Evolutionary conservation across 1,140 invertebrate genomes (phyloP).

Genomic region (Solenopsis invicta): DNA sequence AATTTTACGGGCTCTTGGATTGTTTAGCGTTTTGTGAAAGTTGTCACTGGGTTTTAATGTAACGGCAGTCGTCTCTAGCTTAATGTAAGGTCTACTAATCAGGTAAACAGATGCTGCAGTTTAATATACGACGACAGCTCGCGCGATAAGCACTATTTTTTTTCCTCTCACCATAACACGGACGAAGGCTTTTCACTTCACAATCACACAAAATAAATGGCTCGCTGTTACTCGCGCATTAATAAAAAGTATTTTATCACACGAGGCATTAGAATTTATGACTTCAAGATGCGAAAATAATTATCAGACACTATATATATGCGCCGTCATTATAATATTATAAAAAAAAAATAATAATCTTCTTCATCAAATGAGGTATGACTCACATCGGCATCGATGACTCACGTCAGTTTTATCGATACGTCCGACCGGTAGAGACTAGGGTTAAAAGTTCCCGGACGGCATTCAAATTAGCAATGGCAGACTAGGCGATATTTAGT

Average conservation of each 20-base stretch:
- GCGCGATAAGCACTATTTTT: not conserved
- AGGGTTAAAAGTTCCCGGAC: constrained; percentile 23
- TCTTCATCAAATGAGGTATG: not conserved
- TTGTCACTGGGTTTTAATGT: not conserved
- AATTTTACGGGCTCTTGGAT: not conserved
- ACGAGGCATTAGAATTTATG: not conserved
- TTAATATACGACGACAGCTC: not conserved
- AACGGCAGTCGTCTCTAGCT: not conserved
- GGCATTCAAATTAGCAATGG: constrained; percentile 39
- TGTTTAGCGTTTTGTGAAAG: constrained; percentile 1
- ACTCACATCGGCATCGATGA: constrained; percentile 34
- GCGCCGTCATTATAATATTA: not conserved
- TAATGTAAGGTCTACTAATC: not conserved
- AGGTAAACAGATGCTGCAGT: not conserved
- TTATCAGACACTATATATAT: not conserved
- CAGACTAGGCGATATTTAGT: constrained; percentile 37
- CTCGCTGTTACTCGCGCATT: not conserved
- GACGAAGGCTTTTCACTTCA: not conserved
- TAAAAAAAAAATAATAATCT: constrained; percentile 16
- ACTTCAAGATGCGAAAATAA: not conserved
- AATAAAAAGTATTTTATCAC: not conserved
- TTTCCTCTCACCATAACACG: not conserved
- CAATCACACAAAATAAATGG: not conserved
- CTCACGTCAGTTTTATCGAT: constrained; percentile 35
- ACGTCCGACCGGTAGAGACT: not conserved